phyloP scores from a whole-genome alignment of 1,140 invertebrate species.

The Drosophila mayri region DNA sequence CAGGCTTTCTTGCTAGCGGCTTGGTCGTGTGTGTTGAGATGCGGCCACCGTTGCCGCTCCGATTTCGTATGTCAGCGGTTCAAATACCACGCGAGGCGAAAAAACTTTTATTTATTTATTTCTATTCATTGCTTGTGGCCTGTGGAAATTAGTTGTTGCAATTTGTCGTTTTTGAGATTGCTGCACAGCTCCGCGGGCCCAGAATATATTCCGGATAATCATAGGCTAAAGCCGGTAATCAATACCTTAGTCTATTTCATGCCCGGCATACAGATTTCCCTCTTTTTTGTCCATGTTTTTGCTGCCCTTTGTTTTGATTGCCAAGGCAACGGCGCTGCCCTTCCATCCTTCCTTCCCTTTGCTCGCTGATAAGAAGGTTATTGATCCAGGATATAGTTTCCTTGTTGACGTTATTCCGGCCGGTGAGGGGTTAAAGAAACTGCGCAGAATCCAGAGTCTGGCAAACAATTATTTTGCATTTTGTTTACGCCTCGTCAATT shows the following conservation, averaged over 20 bases:
- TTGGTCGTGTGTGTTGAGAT: slow-evolving; percentile 51
- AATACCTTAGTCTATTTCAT: slow-evolving; percentile 84
- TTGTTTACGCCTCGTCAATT: slow-evolving; percentile 41
- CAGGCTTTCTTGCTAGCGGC: background rate
- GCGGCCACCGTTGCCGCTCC: slow-evolving; percentile 6
- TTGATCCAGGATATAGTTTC: slow-evolving; percentile 70
- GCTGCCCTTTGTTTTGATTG: slow-evolving; percentile 36
- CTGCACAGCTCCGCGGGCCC: slow-evolving; percentile 57
- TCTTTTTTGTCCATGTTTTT: no score
- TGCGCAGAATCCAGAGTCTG: slow-evolving; percentile 67
- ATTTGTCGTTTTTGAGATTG: slow-evolving; percentile 73
- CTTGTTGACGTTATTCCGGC: slow-evolving; percentile 61
- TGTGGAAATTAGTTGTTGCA: slow-evolving; percentile 57
- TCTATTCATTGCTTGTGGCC: slow-evolving; percentile 36
- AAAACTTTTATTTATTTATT: background rate
- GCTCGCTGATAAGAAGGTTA: slow-evolving; percentile 61
- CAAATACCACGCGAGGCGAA: slow-evolving; percentile 16
- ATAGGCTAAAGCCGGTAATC: slow-evolving; percentile 73
- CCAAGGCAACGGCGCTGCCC: slow-evolving; percentile 49
- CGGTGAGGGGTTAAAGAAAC: slow-evolving; percentile 8
- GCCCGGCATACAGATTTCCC: slow-evolving; percentile 67
- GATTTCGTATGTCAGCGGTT: slow-evolving; percentile 33
- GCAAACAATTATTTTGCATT: slow-evolving; percentile 52
- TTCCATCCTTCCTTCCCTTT: background rate
- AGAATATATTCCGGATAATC: slow-evolving; percentile 79